These are phyloP conservation scores for Pao palembangensis DNA, from an alignment of 2,113 vertebrate species.

Conservation along the genomic window DNA sequence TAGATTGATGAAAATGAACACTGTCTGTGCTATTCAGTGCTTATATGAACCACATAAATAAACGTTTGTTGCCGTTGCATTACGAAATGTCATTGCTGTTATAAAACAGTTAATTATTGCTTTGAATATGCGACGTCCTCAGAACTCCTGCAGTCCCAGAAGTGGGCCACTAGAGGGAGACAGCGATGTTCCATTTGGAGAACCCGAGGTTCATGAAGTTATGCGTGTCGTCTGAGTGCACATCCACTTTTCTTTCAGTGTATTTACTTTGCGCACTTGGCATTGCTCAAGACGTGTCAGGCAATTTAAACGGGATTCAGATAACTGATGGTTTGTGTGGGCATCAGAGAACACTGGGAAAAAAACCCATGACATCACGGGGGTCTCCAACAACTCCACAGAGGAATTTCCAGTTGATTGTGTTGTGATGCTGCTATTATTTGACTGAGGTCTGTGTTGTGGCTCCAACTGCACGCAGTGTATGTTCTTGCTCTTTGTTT, in stretches of 20 bases:
- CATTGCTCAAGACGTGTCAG: too few relatives aligned
- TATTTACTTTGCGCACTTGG: not conserved
- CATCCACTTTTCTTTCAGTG: not conserved
- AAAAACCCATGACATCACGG: not conserved
- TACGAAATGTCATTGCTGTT: not conserved
- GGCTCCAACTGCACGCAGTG: constrained; percentile 30
- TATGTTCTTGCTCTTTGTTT: constrained; percentile 32
- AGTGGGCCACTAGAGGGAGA: constrained; percentile 49
- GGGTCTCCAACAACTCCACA: constrained; percentile 30
- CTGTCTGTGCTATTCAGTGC: not conserved
- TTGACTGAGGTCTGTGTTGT: constrained; percentile 10
- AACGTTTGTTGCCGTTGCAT: constrained; percentile 9
- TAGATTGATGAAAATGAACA: not conserved
- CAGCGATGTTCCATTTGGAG: constrained; percentile 21
- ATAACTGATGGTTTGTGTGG: too few relatives aligned
- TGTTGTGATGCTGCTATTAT: not conserved
- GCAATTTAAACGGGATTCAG: too few relatives aligned
- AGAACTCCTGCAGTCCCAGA: not conserved
- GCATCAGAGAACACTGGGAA: not conserved
- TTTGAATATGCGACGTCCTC: not conserved
- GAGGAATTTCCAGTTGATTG: constrained; percentile 16
- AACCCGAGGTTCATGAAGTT: too few relatives aligned
- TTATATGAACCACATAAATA: constrained; percentile 6
- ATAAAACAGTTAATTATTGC: not conserved
- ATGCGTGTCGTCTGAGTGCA: too few relatives aligned